Evolutionary conservation across 2,888 invertebrate species (phyloP).

Genomic region (Icerya purchasi): DNA sequence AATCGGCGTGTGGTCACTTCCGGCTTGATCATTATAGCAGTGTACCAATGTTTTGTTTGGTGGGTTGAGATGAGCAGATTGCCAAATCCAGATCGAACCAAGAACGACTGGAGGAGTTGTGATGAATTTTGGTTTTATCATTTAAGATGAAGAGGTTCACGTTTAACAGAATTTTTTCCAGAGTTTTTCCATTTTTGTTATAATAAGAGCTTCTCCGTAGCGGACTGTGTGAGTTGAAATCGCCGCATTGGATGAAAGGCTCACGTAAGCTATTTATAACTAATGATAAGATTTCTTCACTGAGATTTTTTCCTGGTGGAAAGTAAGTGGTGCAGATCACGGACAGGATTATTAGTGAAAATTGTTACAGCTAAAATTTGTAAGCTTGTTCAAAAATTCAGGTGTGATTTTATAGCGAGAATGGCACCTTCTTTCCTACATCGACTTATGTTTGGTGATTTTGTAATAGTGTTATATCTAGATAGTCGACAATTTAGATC

Average conservation of each 20-base stretch:
- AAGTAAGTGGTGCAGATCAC: background rate
- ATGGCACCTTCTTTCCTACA: too few species aligned
- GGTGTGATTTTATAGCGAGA: too few species aligned
- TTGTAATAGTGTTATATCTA: too few species aligned
- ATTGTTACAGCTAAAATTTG: background rate
- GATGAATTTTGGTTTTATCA: background rate
- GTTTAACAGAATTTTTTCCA: background rate
- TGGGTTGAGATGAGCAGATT: background rate
- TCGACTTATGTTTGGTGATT: too few species aligned
- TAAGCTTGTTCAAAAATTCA: too few species aligned
- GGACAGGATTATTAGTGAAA: background rate
- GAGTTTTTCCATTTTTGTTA: background rate
- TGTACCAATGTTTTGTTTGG: background rate
- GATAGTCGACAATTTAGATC: too few species aligned
- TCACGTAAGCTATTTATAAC: background rate
- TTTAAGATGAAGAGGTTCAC: background rate
- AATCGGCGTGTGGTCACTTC: background rate
- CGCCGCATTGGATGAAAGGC: background rate
- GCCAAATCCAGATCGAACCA: background rate
- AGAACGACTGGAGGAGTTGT: background rate
- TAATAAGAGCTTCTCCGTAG: background rate
- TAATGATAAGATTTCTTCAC: background rate
- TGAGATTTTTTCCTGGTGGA: background rate
- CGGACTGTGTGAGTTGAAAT: background rate
- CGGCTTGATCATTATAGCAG: background rate